A percentile compares a stretch with the other conserved stretches of the same genome.
These are phyloP conservation scores for Crypturellus undulatus DNA, from an alignment of 2,113 vertebrate species.

Conservation along the genomic window DNA sequence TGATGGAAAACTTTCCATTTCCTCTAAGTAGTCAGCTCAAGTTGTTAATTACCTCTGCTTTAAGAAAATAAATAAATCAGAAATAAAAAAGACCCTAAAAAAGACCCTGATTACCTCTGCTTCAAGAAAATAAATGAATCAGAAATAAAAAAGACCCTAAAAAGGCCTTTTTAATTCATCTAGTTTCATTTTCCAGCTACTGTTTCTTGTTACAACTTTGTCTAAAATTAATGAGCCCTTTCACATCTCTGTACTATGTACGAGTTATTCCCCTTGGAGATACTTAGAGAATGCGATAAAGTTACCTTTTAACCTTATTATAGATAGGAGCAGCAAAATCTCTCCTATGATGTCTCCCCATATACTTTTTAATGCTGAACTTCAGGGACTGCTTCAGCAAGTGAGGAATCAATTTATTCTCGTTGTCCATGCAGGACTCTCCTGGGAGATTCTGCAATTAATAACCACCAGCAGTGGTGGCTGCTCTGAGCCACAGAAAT, in stretches of 20 bases:
- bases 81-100: background rate
- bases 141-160: background rate
- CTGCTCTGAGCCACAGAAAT: background rate
- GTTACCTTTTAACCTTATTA: slow-evolving; percentile 45
- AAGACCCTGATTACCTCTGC: background rate
- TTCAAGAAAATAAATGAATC: slow-evolving; percentile 19
- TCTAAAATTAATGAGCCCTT: slow-evolving; percentile 27
- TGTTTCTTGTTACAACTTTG: background rate
- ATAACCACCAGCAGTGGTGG: background rate
- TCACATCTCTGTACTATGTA: background rate
- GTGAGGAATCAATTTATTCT: slow-evolving; percentile 33
- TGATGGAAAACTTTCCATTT: background rate
- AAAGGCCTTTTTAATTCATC: background rate
- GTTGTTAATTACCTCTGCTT: background rate
- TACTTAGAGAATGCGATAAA: background rate
- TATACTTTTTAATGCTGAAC: background rate
- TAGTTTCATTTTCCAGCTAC: background rate
- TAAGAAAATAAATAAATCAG: slow-evolving; percentile 17
- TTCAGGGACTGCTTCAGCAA: background rate
- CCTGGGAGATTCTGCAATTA: background rate
- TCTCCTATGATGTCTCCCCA: background rate
- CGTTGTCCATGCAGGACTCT: background rate
- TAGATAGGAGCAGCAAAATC: slow-evolving; percentile 6
- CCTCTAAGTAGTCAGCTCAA: background rate
- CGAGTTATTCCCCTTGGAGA: background rate